Conservation (phyloP, 1,140 invertebrate genomes). For the Lepidotrigona ventralis region DNA sequence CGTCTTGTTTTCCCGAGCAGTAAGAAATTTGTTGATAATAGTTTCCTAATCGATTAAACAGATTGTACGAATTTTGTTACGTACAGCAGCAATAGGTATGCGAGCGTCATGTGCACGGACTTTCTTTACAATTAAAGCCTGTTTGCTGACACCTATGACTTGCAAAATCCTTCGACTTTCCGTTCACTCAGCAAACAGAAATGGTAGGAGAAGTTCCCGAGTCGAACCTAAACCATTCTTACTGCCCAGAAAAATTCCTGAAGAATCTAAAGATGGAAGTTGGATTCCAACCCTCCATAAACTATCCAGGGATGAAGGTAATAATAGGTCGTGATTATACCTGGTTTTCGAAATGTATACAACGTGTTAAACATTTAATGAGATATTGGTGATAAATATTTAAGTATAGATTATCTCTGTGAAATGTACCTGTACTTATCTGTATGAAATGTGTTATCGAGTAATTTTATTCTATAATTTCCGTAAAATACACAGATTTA, state of each 20-base stretch:
- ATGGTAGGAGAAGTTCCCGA: neutral
- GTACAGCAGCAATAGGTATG: neutral
- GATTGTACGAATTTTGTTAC: neutral
- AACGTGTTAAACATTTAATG: no score
- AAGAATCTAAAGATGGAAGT: neutral
- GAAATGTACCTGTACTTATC: no score
- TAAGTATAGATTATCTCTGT: no score
- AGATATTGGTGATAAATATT: no score
- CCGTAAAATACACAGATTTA: no score
- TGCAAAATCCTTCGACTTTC: constrained; percentile 5
- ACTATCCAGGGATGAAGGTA: no score
- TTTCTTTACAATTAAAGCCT: constrained; percentile 24
- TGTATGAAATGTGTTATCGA: no score
- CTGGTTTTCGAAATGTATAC: no score
- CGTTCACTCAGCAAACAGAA: neutral
- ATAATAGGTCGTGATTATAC: no score
- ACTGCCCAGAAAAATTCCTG: neutral
- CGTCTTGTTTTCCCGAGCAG: neutral
- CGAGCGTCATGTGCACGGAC: neutral
- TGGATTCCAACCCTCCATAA: neutral
- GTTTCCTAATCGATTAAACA: neutral
- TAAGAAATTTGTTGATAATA: neutral
- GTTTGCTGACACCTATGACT: constrained; percentile 10
- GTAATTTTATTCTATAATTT: no score
- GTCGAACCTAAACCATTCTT: neutral